Conservation (phyloP, 1,140 invertebrate genomes). For the Chymomyza costata region DNA sequence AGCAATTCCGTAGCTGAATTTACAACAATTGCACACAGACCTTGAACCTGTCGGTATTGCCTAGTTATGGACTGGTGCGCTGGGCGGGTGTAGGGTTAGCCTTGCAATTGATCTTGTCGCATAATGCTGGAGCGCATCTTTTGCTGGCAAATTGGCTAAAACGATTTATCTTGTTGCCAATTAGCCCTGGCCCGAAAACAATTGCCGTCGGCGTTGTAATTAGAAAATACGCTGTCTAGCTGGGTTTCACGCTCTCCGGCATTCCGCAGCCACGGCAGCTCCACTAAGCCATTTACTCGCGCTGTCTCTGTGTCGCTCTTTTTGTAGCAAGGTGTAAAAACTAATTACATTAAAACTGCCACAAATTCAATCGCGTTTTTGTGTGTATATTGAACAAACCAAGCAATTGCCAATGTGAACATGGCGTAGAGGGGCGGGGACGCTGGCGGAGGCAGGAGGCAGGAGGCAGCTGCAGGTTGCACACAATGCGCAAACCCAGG, state of each 20-base stretch:
- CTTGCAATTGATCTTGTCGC: conserved; percentile 65
- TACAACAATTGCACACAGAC: conserved; percentile 39
- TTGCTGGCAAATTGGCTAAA: conserved; percentile 56
- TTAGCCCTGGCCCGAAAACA: conserved; percentile 57
- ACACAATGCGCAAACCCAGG: too few relatives aligned
- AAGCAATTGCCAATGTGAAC: too few relatives aligned
- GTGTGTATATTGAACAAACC: too few relatives aligned
- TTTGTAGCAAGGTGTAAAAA: conserved; percentile 64
- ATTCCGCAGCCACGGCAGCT: background rate
- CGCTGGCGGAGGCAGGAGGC: too few relatives aligned
- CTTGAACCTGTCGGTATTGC: conserved; percentile 60
- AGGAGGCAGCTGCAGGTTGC: too few relatives aligned
- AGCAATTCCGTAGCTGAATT: conserved; percentile 8
- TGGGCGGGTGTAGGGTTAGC: too few relatives aligned
- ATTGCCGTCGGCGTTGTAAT: conserved; percentile 65
- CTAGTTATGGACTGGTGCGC: too few relatives aligned
- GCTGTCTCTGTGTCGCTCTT: conserved; percentile 23
- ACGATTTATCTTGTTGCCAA: conserved; percentile 70
- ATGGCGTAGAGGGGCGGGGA: too few relatives aligned
- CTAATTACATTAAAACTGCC: conserved; percentile 72
- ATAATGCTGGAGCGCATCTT: too few relatives aligned
- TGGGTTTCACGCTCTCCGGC: too few relatives aligned
- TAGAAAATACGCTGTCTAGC: conserved; percentile 44
- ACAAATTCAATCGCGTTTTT: conserved; percentile 65
- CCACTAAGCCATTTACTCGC: conserved; percentile 21